Evolutionary conservation across 2,888 invertebrate genomes (phyloP), one percentile per base, ranked within the genome.

Genomic region (Anarsia innoxiella): DNA sequence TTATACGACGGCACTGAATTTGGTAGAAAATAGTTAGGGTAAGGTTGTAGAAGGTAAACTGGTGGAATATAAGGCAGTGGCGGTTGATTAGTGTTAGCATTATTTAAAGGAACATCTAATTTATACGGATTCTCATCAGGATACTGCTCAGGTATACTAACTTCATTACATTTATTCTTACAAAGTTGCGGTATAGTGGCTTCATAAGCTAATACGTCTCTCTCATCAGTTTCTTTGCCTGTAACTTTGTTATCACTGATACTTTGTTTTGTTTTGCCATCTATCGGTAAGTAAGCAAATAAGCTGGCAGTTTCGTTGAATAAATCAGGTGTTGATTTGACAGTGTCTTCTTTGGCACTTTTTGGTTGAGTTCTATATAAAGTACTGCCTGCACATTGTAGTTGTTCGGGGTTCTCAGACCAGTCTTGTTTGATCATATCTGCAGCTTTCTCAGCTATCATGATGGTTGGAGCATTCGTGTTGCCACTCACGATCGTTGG

Each of bases 371-470:
- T n/a, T n/a, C n/a, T n/a, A n/a, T n/a, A n/a, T n/a, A n/a, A n/a
- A n/a, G n/a, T n/a, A n/a, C n/a, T n/a, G n/a, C n/a, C n/a, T n/a
- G n/a, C n/a, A n/a, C n/a, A n/a, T n/a, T n/a, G n/a, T n/a, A n/a
- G n/a, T 19, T 50, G 44, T 32, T 58, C 52, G n/a, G 59, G 48
- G 19, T 38, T 40, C 12, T 60, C 59, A 5, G 46, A 42, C 89
- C 92, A 92, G 47, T 92, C 91, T 60, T 90, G 87, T 60, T 93
- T 93, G 48, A 95, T 93, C 87, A 95, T 89, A 55, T 94, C 93
- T 0, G 93, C 86, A 1, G 90, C 93, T 56, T 92, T 93, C 59
- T 95, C 94, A 0, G 91, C 94, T 28, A 95, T 91, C 94, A 94
- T 94, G 29, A 94, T 89, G 1, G 88, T 88, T 0, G 94, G 93